Evolutionary conservation across 2,113 vertebrate genomes (phyloP), one percentile per base, ranked within the genome.

Genomic region (Tapirus terrestris): DNA sequence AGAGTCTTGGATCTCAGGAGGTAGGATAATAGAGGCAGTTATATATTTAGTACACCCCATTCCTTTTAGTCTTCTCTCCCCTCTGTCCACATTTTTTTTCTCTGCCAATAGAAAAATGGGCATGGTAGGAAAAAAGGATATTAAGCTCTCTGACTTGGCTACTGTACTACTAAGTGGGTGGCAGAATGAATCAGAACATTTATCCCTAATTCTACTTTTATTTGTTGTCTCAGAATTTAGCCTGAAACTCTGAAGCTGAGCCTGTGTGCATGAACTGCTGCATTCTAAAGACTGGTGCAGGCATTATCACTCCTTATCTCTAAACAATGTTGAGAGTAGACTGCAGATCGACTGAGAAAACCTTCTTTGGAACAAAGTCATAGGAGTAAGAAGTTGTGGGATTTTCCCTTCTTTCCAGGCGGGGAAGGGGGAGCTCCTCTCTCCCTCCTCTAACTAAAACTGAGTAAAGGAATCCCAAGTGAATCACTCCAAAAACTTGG

Each of bases 141-240:
- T 39, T 95, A 91, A 85, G 39, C 17, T 91, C 4, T 93, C 5
- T 72, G 51, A 21, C 29, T 86, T 67, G 77, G 39, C 45, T 75
- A 29, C 23, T 56, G 2, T 45, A 96, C 14, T 81, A 45, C 14
- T 77, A 82, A 82, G n/a, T 91, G 56, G 48, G 72, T 97, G 72
- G 45, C 36, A 81, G 16, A 89, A 91, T 45, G 53, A 86, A 89
- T 83, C 39, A 43, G 43, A 93, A 90, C 87, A 48, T 67, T 7
- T 97, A 83, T 39, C 33, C 25, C 20, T 76, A 91, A 91, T 85
- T 94, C 61, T 82, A 79, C 81, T 81, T 82, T 93, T 92, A 76
- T 88, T 80, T 96, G 39, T 82, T 75, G 8, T 76, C 61, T 96
- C 65, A 72, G 70, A 92, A 76, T 83, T 79, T 75, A 70, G 29